Percentiles rank a stretch among this genome's conserved stretches.
These are phyloP conservation scores for Heterodera schachtii DNA, from an alignment of 1,140 invertebrate genomes.

Conservation along the genomic window DNA sequence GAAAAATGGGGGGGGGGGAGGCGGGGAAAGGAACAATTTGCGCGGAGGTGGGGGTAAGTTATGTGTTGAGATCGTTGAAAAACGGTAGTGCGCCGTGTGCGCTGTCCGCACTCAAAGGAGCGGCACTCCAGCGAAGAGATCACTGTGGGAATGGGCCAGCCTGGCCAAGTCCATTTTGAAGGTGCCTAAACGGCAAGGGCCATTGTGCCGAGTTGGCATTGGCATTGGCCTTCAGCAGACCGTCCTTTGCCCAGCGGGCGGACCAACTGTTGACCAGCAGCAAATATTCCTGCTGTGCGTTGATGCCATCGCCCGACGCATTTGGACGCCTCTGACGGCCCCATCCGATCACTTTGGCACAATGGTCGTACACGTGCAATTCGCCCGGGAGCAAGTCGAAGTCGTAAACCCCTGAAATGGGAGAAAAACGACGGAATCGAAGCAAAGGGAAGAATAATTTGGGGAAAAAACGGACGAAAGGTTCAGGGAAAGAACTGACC, in stretches of 20 bases:
- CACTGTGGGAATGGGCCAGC: constrained; percentile 27
- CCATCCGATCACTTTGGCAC: constrained; percentile 39
- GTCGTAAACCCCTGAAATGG: constrained; percentile 33
- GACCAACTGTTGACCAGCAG: constrained; percentile 36
- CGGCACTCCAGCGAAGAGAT: constrained; percentile 37
- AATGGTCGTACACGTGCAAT: constrained; percentile 40
- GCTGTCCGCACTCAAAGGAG: not conserved
- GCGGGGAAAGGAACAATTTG: too few relatives aligned
- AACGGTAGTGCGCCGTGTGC: not conserved
- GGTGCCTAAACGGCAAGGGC: constrained; percentile 21
- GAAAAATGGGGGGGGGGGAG: not conserved
- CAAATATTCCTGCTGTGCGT: constrained; percentile 23
- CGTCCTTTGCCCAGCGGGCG: constrained; percentile 29
- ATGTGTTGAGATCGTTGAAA: not conserved
- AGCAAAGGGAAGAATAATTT: not conserved
- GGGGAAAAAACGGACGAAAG: not conserved
- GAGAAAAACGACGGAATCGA: too few relatives aligned
- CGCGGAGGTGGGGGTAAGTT: not conserved
- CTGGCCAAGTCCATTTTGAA: constrained; percentile 34
- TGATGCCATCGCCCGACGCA: not conserved
- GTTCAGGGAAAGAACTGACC: not conserved
- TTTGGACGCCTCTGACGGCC: constrained; percentile 27
- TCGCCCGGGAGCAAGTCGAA: constrained; percentile 23
- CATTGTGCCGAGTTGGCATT: not conserved
- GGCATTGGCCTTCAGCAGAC: constrained; percentile 9